phyloP scores from a whole-genome alignment of 2,888 invertebrate genomes.

The Cinara cedri region DNA sequence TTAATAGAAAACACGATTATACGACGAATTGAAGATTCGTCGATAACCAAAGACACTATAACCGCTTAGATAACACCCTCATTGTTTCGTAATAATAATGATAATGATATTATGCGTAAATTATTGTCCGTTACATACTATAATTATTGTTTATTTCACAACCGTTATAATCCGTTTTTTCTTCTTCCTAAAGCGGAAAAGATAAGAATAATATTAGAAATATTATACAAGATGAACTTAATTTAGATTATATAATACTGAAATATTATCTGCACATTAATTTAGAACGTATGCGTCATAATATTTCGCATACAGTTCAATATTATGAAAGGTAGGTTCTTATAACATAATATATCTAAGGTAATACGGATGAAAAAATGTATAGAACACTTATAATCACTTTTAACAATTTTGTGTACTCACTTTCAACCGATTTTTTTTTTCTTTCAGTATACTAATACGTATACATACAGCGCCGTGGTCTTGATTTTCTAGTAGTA shows the following conservation, averaged over 20 bases:
- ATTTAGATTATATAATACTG: background rate
- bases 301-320: background rate
- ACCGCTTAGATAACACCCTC: background rate
- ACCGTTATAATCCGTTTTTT: background rate
- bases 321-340: too few species aligned
- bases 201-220: background rate
- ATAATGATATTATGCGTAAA: background rate
- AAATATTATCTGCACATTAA: background rate
- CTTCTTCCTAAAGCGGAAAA: background rate
- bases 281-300: background rate
- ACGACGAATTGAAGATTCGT: background rate
- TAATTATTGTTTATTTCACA: conserved; percentile 4
- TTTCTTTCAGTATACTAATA: too few species aligned
- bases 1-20: conserved; percentile 12
- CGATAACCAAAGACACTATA: conserved; percentile 16
- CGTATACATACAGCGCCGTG: too few species aligned
- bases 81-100: conserved; percentile 10
- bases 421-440: too few species aligned
- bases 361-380: too few species aligned
- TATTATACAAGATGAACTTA: too few species aligned
- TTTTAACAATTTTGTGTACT: too few species aligned
- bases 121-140: background rate
- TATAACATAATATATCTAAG: too few species aligned
- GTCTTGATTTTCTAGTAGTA: too few species aligned
- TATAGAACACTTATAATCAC: too few species aligned